Evolutionary conservation across 2,113 vertebrate species (phyloP).

Genomic region (Ascaphus truei): DNA sequence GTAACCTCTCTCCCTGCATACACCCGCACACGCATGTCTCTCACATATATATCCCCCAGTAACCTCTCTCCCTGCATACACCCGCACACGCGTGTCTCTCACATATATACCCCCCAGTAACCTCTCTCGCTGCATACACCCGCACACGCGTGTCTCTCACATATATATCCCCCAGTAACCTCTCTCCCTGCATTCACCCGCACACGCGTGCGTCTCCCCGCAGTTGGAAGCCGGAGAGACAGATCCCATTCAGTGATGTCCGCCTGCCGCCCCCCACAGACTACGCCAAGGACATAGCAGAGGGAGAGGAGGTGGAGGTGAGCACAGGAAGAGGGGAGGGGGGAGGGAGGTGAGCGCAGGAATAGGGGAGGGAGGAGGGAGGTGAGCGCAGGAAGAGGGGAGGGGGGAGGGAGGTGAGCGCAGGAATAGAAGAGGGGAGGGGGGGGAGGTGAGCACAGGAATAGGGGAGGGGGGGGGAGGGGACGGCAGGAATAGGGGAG

Average conservation of each 20-base stretch:
- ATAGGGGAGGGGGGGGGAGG: not conserved
- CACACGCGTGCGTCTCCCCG: no score
- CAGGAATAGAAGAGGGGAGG: conserved; percentile 89
- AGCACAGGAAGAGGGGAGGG: conserved; percentile 12
- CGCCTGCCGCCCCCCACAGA: conserved; percentile 81
- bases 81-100: no score
- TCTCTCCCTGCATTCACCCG: no score
- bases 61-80: no score
- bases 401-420: not conserved
- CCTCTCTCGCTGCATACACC: no score
- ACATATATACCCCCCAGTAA: no score
- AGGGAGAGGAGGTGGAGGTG: conserved; percentile 92
- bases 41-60: no score
- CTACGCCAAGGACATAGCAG: conserved; percentile 80
- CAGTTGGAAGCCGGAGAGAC: conserved; percentile 89
- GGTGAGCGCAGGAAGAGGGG: conserved; percentile 57
- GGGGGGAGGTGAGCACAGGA: conserved; percentile 78
- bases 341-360: not conserved
- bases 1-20: no score
- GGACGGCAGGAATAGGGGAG: conserved; percentile 80
- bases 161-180: no score
- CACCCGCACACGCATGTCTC: no score
- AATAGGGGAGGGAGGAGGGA: conserved; percentile 89
- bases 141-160: no score
- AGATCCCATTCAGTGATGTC: conserved; percentile 85